Evolutionary conservation across 1,140 invertebrate species (phyloP).

Genomic region (Macrotrachela quadricornifera): DNA sequence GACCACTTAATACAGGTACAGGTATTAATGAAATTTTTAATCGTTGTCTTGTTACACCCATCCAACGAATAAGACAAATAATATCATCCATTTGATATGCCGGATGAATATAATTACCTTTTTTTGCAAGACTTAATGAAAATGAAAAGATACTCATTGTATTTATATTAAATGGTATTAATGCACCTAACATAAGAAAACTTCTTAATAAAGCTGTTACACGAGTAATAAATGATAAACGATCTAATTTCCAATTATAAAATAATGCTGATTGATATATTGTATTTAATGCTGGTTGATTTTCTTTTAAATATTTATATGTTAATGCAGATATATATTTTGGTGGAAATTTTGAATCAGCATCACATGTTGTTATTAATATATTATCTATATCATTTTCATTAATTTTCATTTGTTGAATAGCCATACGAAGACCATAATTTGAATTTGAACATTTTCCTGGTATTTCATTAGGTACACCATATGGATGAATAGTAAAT

Average conservation of each 20-base stretch:
- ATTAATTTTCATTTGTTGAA: no score
- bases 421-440: background rate
- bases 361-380: no score
- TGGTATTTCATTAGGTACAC: background rate
- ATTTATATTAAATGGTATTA: slow-evolving; percentile 16
- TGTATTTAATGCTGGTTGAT: background rate
- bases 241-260: slow-evolving; percentile 12
- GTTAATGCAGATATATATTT: no score
- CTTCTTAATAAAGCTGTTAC: slow-evolving; percentile 12
- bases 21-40: slow-evolving; percentile 12
- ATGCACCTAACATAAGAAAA: slow-evolving; percentile 16
- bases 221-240: slow-evolving; percentile 14
- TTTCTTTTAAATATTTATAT: background rate
- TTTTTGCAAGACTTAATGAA: slow-evolving; percentile 11
- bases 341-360: background rate
- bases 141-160: slow-evolving; percentile 15
- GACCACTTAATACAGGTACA: slow-evolving; percentile 12
- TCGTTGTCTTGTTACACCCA: slow-evolving; percentile 11
- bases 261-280: background rate
- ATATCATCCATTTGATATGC: slow-evolving; percentile 16
- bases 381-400: background rate
- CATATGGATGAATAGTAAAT: background rate
- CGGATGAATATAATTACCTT: slow-evolving; percentile 14
- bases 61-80: slow-evolving; percentile 15
- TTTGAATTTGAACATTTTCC: background rate